These are phyloP conservation scores for Pteropus alecto DNA, from an alignment of 2,113 vertebrate species.

Conservation along the genomic window DNA sequence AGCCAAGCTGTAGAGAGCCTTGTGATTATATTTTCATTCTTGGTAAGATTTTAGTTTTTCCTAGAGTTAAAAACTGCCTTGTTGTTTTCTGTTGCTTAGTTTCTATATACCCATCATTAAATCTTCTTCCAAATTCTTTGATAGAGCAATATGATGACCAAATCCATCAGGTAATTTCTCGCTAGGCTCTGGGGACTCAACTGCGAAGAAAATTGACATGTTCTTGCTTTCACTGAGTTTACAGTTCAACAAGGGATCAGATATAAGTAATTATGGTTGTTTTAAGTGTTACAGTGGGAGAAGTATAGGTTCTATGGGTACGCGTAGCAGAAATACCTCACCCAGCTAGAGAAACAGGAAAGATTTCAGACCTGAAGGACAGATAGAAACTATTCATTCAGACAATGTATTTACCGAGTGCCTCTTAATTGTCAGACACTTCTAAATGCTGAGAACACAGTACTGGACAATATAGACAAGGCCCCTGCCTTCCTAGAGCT, in stretches of 20 bases:
- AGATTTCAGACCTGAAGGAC: background rate
- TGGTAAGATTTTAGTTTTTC: conserved; percentile 41
- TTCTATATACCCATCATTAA: background rate
- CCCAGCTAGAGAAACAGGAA: background rate
- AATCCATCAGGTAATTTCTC: background rate
- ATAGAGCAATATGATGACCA: background rate
- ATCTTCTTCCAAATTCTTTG: conserved; percentile 25
- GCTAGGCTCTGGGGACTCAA: background rate
- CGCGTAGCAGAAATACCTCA: background rate
- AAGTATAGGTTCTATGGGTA: background rate
- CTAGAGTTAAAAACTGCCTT: background rate
- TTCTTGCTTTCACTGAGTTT: background rate
- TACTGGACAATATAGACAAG: background rate
- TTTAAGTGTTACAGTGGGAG: background rate
- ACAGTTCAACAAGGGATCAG: background rate
- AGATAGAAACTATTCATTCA: background rate
- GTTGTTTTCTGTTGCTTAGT: conserved; percentile 31
- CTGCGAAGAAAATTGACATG: background rate
- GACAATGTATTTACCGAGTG: background rate
- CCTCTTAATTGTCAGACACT: background rate
- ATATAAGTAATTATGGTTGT: background rate
- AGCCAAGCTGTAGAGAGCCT: background rate
- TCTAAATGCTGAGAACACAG: background rate
- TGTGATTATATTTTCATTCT: conserved; percentile 34
- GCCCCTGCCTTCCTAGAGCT: background rate